Conservation (phyloP, 2,797 vertebrate species). For the Telmatherina bonti region DNA sequence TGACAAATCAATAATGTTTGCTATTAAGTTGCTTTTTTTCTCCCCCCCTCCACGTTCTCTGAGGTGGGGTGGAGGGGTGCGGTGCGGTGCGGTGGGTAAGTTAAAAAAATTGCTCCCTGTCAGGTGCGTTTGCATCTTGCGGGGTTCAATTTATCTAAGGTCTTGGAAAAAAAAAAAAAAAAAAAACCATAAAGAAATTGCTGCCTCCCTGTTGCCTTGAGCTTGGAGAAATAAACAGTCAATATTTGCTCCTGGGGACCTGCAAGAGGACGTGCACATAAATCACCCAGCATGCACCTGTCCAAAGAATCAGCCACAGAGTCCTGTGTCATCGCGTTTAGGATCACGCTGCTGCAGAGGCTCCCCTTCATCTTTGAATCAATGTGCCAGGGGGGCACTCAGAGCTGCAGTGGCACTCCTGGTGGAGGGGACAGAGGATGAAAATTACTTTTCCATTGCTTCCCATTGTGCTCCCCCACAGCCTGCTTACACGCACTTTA, state of each 20-base stretch:
- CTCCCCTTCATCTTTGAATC: slow-evolving; percentile 79
- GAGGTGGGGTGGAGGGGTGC: slow-evolving; percentile 29
- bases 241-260: slow-evolving; percentile 85
- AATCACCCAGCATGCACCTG: slow-evolving; percentile 87
- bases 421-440: slow-evolving; percentile 44
- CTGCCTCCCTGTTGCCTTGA: slow-evolving; percentile 81
- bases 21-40: slow-evolving; percentile 65
- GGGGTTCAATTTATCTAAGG: slow-evolving; percentile 81
- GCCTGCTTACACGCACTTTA: slow-evolving; percentile 44
- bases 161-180: slow-evolving; percentile 68
- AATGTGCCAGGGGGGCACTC: slow-evolving; percentile 72
- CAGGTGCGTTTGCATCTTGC: slow-evolving; percentile 82
- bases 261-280: slow-evolving; percentile 77
- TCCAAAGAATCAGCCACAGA: slow-evolving; percentile 79
- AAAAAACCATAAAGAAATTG: slow-evolving; percentile 82
- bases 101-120: slow-evolving; percentile 68
- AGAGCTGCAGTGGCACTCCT: slow-evolving; percentile 47
- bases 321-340: slow-evolving; percentile 84
- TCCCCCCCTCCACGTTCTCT: slow-evolving; percentile 36
- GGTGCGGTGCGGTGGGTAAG: slow-evolving; percentile 24
- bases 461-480: slow-evolving; percentile 49
- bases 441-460: slow-evolving; percentile 74
- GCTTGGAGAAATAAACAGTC: slow-evolving; percentile 84
- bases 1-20: slow-evolving; percentile 79
- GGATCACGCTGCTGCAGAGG: slow-evolving; percentile 74